Base-by-base conservation (phyloP, 2,888 invertebrate genomes). In the Cyaniris semiargus region DNA sequence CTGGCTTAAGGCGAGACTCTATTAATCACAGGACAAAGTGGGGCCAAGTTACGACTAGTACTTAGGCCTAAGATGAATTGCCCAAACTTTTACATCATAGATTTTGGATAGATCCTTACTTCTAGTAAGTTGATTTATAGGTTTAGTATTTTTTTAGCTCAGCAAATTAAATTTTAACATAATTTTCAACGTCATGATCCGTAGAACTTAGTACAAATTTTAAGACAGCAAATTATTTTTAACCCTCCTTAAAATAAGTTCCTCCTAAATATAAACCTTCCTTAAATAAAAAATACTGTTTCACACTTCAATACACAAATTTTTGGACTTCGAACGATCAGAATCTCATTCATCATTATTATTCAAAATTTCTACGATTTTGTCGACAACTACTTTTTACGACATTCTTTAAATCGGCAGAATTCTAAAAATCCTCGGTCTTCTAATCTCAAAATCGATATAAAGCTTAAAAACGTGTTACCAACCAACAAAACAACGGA, bases 401-500 rank as follows among this genome's bases (percentile, higher is more conserved):
- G 38, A 0, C 38, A 8, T 10, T 44, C 38, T 13, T 44, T 13
- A 13, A 44, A 44, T 44, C 10, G 10, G 0, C 18, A 53, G 53
- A 53, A 4, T 15, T 48, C 10, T 15, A 53, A 53, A 53, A 53
- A 53, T 21, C 13, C 13, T 60, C 23, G 23, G 10, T 27, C 27
- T 6, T 66, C 66, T 66, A 66, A 66, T 66, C 66, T 66, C 66
- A 27, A 66, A 66, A 66, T 31, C 66, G 66, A 66, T 66, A 66
- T 66, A 66, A 66, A 66, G 66, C 66, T 66, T 66, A 27, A 66
- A 66, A 66, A 66, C 66, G 66, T 66, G 66, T 66, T 66, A 66
- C 66, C 66, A 66, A 66, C 27, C 66, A 66, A 66, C 66, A 66
- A 66, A 66, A 66, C 66, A 66, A 66, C 71, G 71, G 71, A 71